These are phyloP conservation scores for Brotula barbata DNA, from an alignment of 2,797 vertebrate genomes.

Conservation along the genomic window DNA sequence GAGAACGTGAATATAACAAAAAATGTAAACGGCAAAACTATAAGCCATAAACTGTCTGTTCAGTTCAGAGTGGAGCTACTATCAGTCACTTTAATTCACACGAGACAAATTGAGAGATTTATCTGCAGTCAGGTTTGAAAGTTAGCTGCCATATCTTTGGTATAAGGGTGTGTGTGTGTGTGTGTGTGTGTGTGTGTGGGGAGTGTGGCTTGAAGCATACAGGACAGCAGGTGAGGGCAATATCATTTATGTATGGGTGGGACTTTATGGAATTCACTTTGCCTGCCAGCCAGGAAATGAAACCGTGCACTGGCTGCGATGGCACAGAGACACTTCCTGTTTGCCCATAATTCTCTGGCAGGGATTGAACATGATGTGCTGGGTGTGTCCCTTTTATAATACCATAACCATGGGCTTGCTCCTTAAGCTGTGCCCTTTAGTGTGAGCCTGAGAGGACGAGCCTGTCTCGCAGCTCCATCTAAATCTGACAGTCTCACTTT, in stretches of 20 bases:
- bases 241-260: slow-evolving; percentile 30
- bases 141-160: slow-evolving; percentile 29
- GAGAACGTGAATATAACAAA: background rate
- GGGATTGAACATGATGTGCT: slow-evolving; percentile 54
- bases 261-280: slow-evolving; percentile 26
- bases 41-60: slow-evolving; percentile 21
- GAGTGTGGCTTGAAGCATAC: background rate
- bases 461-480: slow-evolving; percentile 52
- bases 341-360: slow-evolving; percentile 53
- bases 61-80: slow-evolving; percentile 13
- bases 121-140: slow-evolving; percentile 31
- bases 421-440: slow-evolving; percentile 60
- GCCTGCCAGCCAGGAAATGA: slow-evolving; percentile 42
- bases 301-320: slow-evolving; percentile 14
- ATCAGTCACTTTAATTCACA: slow-evolving; percentile 26
- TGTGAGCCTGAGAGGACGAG: slow-evolving; percentile 61
- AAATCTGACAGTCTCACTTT: slow-evolving; percentile 68
- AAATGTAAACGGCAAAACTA: slow-evolving; percentile 21
- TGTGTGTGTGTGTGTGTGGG: slow-evolving; percentile 9
- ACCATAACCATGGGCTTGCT: slow-evolving; percentile 43
- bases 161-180: background rate
- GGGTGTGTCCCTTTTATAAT: slow-evolving; percentile 42
- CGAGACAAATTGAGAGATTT: slow-evolving; percentile 11
- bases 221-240: background rate
- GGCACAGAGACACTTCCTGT: slow-evolving; percentile 55